A percentile compares a stretch with the other conserved stretches of the same genome.
Conservation (phyloP, 2,113 vertebrate species). For the Propithecus coquereli region DNA sequence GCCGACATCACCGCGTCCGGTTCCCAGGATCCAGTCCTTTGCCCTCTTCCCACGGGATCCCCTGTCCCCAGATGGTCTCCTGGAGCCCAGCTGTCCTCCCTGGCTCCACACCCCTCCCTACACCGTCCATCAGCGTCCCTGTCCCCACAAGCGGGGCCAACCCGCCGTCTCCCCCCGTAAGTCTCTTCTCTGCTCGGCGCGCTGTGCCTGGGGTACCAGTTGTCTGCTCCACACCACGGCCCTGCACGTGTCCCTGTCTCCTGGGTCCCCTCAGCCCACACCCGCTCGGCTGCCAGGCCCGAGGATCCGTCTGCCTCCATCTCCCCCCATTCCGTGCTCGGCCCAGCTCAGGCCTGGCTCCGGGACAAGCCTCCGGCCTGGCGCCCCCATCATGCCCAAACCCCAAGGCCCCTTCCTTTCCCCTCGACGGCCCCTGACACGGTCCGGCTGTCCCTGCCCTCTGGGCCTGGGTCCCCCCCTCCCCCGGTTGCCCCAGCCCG, state of each 20-base stretch:
- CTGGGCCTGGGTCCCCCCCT: rapidly evolving
- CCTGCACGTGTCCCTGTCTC: rapidly evolving
- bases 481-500: rapidly evolving
- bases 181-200: rapidly evolving
- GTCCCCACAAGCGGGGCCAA: neutral
- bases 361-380: rapidly evolving
- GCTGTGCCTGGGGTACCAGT: neutral
- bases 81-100: rapidly evolving
- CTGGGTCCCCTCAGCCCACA: rapidly evolving
- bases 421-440: too few species aligned
- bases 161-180: rapidly evolving
- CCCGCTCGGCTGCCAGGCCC: neutral
- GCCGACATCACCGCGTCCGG: neutral
- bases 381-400: rapidly evolving
- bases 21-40: neutral
- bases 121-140: rapidly evolving
- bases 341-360: rapidly evolving
- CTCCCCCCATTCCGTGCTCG: rapidly evolving
- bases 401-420: neutral
- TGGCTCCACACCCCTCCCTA: rapidly evolving
- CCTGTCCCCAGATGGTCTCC: neutral
- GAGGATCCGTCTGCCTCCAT: rapidly evolving
- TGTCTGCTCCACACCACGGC: neutral
- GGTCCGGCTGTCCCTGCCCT: rapidly evolving
- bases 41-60: neutral